Conservation (phyloP, 2,888 invertebrate genomes). For the Blastobasis adustella region DNA sequence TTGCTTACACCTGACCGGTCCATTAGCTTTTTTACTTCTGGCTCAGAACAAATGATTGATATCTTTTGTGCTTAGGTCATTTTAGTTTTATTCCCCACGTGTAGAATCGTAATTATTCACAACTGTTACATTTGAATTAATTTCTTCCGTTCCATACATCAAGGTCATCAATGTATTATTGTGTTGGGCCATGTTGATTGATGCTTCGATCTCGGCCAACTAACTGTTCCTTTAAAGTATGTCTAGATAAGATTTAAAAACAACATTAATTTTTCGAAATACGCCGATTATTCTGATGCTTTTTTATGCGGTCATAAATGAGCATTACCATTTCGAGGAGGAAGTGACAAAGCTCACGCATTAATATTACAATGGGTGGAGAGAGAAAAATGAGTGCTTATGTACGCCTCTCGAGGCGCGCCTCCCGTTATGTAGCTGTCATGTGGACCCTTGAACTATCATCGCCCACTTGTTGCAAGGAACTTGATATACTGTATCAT, state of each 20-base stretch:
- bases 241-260: background rate
- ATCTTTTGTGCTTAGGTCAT: background rate
- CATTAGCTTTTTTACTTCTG: slow-evolving; percentile 3
- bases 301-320: background rate
- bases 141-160: slow-evolving; percentile 18
- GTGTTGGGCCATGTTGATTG: slow-evolving; percentile 21
- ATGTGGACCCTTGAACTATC: too few species aligned
- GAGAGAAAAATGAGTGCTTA: slow-evolving; percentile 17
- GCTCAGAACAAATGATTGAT: slow-evolving; percentile 7
- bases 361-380: slow-evolving; percentile 14
- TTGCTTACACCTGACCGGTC: slow-evolving; percentile 1
- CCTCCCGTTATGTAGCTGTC: slow-evolving; percentile 20
- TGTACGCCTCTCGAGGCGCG: slow-evolving; percentile 18
- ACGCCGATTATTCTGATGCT: too few species aligned
- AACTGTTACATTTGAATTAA: background rate
- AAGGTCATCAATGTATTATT: slow-evolving; percentile 23
- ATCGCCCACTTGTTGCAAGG: too few species aligned
- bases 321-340: slow-evolving; percentile 2
- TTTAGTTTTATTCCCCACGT: background rate
- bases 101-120: background rate
- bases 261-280: background rate
- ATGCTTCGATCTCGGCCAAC: slow-evolving; percentile 26
- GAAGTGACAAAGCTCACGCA: slow-evolving; percentile 18
- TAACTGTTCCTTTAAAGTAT: background rate
- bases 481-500: too few species aligned